A percentile compares a stretch with the other conserved stretches of the same genome.
Conservation (phyloP, 2,797 vertebrate genomes). For the Spea hammondii region DNA sequence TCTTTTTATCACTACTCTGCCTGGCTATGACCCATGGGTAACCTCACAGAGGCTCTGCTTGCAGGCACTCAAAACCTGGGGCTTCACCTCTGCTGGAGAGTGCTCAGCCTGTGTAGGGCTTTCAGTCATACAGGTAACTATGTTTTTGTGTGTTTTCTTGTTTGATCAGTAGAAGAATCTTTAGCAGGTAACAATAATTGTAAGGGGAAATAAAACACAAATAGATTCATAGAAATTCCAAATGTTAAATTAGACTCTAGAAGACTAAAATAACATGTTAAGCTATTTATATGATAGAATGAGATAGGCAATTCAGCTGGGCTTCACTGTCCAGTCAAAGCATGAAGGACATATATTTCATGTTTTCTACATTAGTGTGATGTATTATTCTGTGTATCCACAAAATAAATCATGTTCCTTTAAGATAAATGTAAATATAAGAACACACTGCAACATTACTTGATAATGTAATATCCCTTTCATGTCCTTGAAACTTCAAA, state of each 20-base stretch:
- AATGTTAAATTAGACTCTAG: constrained; percentile 19
- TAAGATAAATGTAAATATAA: constrained; percentile 68
- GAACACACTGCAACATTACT: constrained; percentile 58
- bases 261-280: constrained; percentile 38
- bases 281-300: constrained; percentile 39
- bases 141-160: too few species aligned
- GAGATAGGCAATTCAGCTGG: constrained; percentile 48
- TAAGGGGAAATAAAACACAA: constrained; percentile 3
- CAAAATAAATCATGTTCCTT: constrained; percentile 59
- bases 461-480: constrained; percentile 66
- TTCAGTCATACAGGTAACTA: too few species aligned
- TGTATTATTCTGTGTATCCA: constrained; percentile 53
- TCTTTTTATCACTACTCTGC: too few species aligned
- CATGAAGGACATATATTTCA: constrained; percentile 65
- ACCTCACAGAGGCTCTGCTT: too few species aligned
- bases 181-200: background rate
- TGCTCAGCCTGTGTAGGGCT: too few species aligned
- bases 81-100: too few species aligned
- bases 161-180: too few species aligned
- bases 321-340: constrained; percentile 57
- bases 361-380: constrained; percentile 54
- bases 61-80: too few species aligned
- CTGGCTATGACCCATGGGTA: too few species aligned
- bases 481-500: constrained; percentile 66
- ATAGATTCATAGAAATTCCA: constrained; percentile 5